Evolutionary conservation across 92 coral and sea anemone species (phyloP).

Genomic region (Pocillopora grandis): DNA sequence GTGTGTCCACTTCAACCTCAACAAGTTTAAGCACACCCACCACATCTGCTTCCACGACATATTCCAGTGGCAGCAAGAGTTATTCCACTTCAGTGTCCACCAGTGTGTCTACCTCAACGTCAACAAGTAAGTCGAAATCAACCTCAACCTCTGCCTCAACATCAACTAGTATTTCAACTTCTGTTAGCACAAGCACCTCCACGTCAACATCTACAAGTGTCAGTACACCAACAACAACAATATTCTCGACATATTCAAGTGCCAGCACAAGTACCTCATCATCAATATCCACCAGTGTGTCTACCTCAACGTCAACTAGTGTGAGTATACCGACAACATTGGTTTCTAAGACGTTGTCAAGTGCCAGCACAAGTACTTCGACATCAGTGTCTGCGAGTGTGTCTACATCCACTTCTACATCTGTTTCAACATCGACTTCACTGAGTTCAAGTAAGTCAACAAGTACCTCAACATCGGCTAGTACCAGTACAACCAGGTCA

Average conservation of each 20-base stretch:
- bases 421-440: neutral
- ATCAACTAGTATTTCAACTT: neutral
- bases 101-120: conserved; percentile 19
- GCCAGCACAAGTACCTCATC: neutral
- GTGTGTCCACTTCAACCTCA: too few species aligned
- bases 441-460: neutral
- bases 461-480: neutral
- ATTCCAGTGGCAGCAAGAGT: conserved; percentile 1
- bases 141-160: neutral
- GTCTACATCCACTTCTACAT: neutral
- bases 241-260: neutral
- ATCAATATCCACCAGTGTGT: neutral
- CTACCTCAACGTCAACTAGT: neutral
- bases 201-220: conserved; percentile 42
- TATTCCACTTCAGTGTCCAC: neutral
- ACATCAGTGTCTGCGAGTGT: neutral
- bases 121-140: neutral
- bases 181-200: conserved; percentile 1
- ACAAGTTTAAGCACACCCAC: too few species aligned
- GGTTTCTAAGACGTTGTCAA: neutral
- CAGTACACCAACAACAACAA: neutral
- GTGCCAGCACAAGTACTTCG: neutral
- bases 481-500: neutral
- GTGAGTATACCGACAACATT: neutral
- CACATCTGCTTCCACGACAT: neutral